A percentile compares a stretch with the other conserved stretches of the same genome.
Conservation (phyloP, 2,888 invertebrate species). For the Temnothorax ravouxi region DNA sequence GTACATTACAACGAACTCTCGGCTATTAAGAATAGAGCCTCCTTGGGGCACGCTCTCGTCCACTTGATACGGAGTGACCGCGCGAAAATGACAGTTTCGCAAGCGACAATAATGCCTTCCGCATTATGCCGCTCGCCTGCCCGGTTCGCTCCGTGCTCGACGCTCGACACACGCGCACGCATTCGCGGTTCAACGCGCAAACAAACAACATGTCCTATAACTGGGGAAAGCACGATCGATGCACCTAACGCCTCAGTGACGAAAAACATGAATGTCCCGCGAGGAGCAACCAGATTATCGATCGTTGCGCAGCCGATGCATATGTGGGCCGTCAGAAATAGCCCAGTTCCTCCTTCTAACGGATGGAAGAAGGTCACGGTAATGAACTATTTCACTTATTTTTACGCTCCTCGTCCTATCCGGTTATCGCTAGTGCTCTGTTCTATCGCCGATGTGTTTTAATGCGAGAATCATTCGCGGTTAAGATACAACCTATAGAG, state of each 20-base stretch:
- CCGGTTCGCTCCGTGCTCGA: background rate
- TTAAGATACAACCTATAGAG: background rate
- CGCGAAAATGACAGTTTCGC: slow-evolving; percentile 39
- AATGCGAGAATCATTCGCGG: background rate
- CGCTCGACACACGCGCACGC: background rate
- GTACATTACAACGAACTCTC: slow-evolving; percentile 44
- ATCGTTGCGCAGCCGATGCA: slow-evolving; percentile 49
- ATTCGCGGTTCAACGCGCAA: slow-evolving; percentile 35
- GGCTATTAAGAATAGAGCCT: slow-evolving; percentile 30
- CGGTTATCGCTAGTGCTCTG: slow-evolving; percentile 3
- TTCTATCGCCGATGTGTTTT: slow-evolving; percentile 3
- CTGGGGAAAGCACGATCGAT: slow-evolving; percentile 44
- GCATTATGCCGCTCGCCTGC: slow-evolving; percentile 21
- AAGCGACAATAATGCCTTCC: slow-evolving; percentile 19
- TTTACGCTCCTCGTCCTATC: slow-evolving; percentile 20
- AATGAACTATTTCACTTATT: slow-evolving; percentile 49
- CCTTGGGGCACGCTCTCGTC: background rate
- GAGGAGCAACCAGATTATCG: slow-evolving; percentile 61
- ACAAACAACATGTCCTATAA: slow-evolving; percentile 39
- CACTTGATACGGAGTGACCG: background rate
- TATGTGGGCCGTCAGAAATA: slow-evolving; percentile 66
- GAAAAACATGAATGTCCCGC: slow-evolving; percentile 55
- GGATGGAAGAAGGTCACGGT: slow-evolving; percentile 39
- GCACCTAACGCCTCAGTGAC: slow-evolving; percentile 45
- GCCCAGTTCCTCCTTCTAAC: slow-evolving; percentile 60